phyloP scores from a whole-genome alignment of 1,140 invertebrate species.

The Cherax destructor region DNA sequence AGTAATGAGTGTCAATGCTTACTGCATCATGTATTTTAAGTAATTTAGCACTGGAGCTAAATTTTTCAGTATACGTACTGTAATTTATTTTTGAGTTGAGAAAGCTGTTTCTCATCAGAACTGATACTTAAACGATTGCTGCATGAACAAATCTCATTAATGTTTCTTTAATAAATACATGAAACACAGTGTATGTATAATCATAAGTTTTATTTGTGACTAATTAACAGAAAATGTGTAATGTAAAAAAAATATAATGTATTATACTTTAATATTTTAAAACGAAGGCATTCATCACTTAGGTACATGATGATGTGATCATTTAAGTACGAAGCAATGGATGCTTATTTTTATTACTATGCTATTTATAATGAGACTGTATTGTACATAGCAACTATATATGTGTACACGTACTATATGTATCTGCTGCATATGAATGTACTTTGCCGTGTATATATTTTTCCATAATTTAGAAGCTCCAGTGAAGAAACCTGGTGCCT shows the following conservation, averaged over 20 bases:
- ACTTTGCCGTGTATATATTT: too few relatives aligned
- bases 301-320: not conserved
- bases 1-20: too few relatives aligned
- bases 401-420: too few relatives aligned
- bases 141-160: not conserved
- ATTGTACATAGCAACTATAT: not conserved
- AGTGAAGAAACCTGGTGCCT: too few relatives aligned
- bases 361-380: not conserved
- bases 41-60: too few relatives aligned
- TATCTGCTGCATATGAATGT: too few relatives aligned
- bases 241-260: not conserved
- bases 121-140: not conserved
- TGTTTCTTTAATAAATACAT: not conserved
- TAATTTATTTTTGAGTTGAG: not conserved
- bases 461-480: too few relatives aligned
- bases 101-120: not conserved
- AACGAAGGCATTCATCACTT: not conserved
- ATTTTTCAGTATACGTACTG: too few relatives aligned
- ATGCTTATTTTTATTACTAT: not conserved
- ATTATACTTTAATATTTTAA: not conserved
- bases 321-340: not conserved
- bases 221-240: not conserved
- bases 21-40: too few relatives aligned
- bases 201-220: not conserved
- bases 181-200: conserved; percentile 3